A percentile compares a stretch with the other conserved stretches of the same genome.
Evolutionary conservation across 1,140 invertebrate species (phyloP).

Genomic region (Octopus sinensis): DNA sequence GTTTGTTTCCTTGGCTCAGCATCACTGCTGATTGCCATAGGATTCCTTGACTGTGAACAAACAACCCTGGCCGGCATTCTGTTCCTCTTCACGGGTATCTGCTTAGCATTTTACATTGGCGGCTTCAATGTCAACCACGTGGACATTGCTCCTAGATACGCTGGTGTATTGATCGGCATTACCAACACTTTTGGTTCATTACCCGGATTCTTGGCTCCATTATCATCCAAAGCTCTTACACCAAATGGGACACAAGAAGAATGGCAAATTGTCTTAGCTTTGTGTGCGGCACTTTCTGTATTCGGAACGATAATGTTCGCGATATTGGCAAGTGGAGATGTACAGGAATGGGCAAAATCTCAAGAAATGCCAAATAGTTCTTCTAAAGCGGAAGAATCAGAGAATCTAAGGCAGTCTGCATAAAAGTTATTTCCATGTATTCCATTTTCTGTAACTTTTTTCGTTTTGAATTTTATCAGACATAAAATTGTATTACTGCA

Average conservation of each 20-base stretch:
- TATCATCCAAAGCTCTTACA: slow-evolving; percentile 73
- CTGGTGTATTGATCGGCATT: slow-evolving; percentile 77
- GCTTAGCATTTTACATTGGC: slow-evolving; percentile 39
- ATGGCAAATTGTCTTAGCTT: slow-evolving; percentile 73
- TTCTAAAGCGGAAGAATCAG: too few species aligned
- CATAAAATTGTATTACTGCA: too few species aligned
- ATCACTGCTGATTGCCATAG: slow-evolving; percentile 12
- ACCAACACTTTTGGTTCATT: slow-evolving; percentile 81
- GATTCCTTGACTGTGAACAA: slow-evolving; percentile 21
- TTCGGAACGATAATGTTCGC: slow-evolving; percentile 69
- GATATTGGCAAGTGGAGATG: slow-evolving; percentile 74
- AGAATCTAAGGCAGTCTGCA: too few species aligned
- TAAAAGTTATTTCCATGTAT: too few species aligned
- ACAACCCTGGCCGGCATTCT: slow-evolving; percentile 22
- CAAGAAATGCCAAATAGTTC: too few species aligned
- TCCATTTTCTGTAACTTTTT: too few species aligned
- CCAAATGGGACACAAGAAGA: slow-evolving; percentile 57
- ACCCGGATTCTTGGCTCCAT: slow-evolving; percentile 79
- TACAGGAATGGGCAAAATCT: slow-evolving; percentile 69
- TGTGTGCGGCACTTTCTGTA: slow-evolving; percentile 68
- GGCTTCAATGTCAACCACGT: slow-evolving; percentile 79
- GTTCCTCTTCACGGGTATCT: slow-evolving; percentile 22
- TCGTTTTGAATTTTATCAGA: too few species aligned
- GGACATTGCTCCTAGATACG: slow-evolving; percentile 69
- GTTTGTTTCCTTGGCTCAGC: slow-evolving; percentile 19